These are phyloP conservation scores for Gymnothorax javanicus DNA, from an alignment of 2,797 vertebrate genomes.

Conservation along the genomic window DNA sequence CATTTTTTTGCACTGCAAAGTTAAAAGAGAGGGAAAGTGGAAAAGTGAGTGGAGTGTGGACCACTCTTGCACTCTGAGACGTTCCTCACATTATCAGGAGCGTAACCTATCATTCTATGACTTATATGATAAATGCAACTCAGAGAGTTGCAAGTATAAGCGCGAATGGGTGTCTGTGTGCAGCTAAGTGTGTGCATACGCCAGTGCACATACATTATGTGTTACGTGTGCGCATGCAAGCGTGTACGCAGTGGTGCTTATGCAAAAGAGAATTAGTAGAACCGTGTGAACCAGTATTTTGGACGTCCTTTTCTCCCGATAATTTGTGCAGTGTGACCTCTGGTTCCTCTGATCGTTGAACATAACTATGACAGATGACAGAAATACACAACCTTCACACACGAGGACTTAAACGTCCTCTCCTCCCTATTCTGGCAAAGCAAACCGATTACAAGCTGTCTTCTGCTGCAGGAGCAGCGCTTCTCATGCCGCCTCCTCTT, in stretches of 20 bases:
- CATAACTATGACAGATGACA: constrained; percentile 16
- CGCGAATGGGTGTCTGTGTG: background rate
- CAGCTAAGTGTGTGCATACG: background rate
- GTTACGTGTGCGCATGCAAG: background rate
- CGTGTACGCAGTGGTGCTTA: background rate
- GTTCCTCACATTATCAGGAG: background rate
- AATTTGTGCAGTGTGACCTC: background rate
- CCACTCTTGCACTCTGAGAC: background rate
- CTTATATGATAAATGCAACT: background rate
- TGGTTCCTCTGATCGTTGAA: background rate
- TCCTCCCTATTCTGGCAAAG: background rate
- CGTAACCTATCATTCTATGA: background rate
- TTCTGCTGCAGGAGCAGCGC: background rate
- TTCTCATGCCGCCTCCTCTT: background rate
- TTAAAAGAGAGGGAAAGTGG: constrained; percentile 65
- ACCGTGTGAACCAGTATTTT: constrained; percentile 2
- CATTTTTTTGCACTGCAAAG: constrained; percentile 68
- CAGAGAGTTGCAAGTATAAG: background rate
- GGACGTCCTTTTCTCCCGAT: background rate
- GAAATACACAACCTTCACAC: background rate
- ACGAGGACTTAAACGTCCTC: background rate
- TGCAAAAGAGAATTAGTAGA: background rate
- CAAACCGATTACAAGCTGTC: background rate
- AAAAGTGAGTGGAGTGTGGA: constrained; percentile 45
- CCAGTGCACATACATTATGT: background rate